Percentiles rank a stretch among this genome's conserved stretches.
Conservation (phyloP, 2,797 vertebrate species). For the Halcyon chelicuti region DNA sequence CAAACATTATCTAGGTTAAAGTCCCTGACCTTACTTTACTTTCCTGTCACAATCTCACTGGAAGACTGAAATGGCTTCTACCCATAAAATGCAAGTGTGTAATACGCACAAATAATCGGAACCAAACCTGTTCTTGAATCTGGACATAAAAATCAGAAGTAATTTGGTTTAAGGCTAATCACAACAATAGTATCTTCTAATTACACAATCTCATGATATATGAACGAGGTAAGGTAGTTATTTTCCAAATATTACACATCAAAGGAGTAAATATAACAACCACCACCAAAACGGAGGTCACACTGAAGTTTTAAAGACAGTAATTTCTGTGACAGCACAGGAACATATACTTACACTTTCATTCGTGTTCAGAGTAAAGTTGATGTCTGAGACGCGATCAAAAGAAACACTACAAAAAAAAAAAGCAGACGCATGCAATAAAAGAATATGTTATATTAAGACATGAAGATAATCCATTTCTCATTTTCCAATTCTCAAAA, state of each 20-base stretch:
- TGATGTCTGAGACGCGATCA: constrained; percentile 99
- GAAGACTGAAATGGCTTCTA: not conserved
- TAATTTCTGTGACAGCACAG: not conserved
- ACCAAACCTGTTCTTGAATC: not conserved
- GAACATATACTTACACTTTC: constrained; percentile 93
- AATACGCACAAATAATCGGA: not conserved
- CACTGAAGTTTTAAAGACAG: not conserved
- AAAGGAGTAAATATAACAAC: not conserved
- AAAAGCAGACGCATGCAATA: constrained; percentile 19
- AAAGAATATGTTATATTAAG: not conserved
- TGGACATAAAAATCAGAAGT: not conserved
- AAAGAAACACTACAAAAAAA: constrained; percentile 94
- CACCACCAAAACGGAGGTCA: not conserved
- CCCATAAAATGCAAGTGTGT: not conserved
- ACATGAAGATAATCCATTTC: not conserved
- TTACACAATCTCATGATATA: not conserved
- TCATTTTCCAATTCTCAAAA: not conserved
- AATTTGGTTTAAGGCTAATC: not conserved
- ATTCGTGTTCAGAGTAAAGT: constrained; percentile 98
- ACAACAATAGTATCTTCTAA: not conserved
- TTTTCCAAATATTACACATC: not conserved
- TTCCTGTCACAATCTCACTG: not conserved
- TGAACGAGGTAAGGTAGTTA: not conserved
- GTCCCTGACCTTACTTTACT: not conserved
- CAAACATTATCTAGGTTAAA: not conserved